phyloP scores from a whole-genome alignment of 2,888 invertebrate genomes.

The Agriopis aurantiaria region DNA sequence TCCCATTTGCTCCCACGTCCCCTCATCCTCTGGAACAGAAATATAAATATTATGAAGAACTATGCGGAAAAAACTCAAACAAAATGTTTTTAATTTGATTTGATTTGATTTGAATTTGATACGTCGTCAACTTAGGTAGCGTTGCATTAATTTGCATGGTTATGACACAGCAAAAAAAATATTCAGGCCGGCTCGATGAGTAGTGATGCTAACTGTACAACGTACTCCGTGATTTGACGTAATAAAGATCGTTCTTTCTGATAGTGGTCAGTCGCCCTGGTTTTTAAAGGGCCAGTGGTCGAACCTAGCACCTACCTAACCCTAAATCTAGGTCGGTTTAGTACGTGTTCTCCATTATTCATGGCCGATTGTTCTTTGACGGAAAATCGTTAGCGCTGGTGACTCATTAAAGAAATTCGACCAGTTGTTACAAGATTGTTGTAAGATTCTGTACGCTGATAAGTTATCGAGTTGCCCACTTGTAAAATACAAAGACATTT shows the following conservation, averaged over 20 bases:
- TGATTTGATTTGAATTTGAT: no score
- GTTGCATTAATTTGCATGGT: no score
- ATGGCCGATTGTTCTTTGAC: constrained; percentile 76
- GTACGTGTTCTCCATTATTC: constrained; percentile 77
- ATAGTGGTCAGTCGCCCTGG: constrained; percentile 46
- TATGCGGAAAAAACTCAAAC: no score
- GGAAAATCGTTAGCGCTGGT: constrained; percentile 78
- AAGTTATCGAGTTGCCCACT: constrained; percentile 32
- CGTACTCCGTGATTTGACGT: constrained; percentile 62
- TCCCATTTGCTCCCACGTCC: no score
- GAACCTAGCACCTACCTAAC: constrained; percentile 15
- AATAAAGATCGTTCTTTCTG: constrained; percentile 59
- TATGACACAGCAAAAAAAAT: no score
- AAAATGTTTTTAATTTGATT: no score
- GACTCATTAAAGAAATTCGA: constrained; percentile 82
- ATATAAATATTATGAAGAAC: no score
- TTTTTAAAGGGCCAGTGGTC: constrained; percentile 50
- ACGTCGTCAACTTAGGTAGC: no score
- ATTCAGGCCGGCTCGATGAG: no score
- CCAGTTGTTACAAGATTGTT: constrained; percentile 45
- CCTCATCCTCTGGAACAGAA: no score
- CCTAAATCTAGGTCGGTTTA: constrained; percentile 71
- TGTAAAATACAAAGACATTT: constrained; percentile 37
- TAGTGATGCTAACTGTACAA: neutral
- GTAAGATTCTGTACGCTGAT: constrained; percentile 41